phyloP scores from a whole-genome alignment of 2,797 vertebrate genomes.

The Macrochelys suwanniensis region DNA sequence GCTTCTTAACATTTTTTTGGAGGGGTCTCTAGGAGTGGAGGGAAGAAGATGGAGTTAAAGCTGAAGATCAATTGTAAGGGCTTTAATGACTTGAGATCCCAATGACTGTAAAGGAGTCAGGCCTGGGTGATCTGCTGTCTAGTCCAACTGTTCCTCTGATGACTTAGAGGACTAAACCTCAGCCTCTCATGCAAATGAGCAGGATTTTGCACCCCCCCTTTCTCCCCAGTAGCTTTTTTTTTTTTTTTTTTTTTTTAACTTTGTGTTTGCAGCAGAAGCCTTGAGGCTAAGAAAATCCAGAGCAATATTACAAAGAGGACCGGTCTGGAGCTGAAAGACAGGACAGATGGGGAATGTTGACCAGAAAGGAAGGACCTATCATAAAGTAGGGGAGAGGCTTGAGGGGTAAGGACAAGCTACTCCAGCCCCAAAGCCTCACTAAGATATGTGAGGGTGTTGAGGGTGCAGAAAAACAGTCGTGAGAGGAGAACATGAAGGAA shows the following conservation, averaged over 20 bases:
- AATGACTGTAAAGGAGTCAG: not conserved
- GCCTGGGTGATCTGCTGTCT: not conserved
- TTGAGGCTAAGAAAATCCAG: not conserved
- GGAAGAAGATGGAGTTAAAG: not conserved
- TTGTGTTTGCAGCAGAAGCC: not conserved
- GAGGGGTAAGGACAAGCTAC: not conserved
- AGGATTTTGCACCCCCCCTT: not conserved
- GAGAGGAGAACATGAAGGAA: not conserved
- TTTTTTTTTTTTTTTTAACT: not conserved
- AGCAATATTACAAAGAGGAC: not conserved
- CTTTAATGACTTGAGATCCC: not conserved
- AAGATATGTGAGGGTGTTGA: not conserved
- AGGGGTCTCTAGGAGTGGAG: not conserved
- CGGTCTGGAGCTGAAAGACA: not conserved
- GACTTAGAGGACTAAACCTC: not conserved
- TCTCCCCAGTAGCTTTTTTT: not conserved
- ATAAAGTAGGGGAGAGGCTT: not conserved
- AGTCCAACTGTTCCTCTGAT: not conserved
- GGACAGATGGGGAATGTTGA: not conserved
- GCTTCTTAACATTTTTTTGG: not conserved
- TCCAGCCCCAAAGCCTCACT: not conserved
- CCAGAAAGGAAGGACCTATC: not conserved
- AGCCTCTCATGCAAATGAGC: not conserved
- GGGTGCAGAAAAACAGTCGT: not conserved
- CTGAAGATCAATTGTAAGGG: not conserved